Base-by-base conservation (phyloP, 2,113 vertebrate genomes). In the Cynoglossus semilaevis region DNA sequence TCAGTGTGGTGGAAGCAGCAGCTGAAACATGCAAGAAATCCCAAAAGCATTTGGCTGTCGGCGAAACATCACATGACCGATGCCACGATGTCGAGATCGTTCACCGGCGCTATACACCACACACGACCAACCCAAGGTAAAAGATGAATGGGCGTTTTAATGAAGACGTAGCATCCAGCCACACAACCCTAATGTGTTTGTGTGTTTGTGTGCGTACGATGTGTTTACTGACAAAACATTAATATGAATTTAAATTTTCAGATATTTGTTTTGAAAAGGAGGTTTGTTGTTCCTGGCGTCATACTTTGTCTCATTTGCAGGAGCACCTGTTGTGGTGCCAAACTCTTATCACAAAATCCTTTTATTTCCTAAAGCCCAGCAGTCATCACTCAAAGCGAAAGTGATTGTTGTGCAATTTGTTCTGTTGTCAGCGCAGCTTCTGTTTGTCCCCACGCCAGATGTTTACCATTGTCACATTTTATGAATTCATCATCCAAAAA, bases 101-200 rank as follows among this genome's bases (percentile, higher is more conserved):
- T 50, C 45, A 12, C 44, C 37, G 15, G 3, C n/a, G 34, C 51
- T 11, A 50, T 72, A 29, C 63, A 59, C 57, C 38, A 67, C 17
- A 41, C 43, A 47, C 47, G 60, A 29, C 58, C 40, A 56, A 64
- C 56, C 37, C 40, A 15, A 42, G 48, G 18, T 53, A 53, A 45
- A 68, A 74, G 67, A 74, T 74, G 43, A 68, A 74, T 66, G 36
- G 46, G 15, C 19, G 41, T 74, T 66, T 58, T 57, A 63, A 74
- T 63, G 56, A 62, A 62, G 61, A 70, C 41, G n/a, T 51, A 37
- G 44, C 35, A 52, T 17, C 18, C 36, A 49, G 52, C 5, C 66
- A 44, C 22, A 37, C 22, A 60, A 44, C 54, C 54, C 34, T 48
- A 37, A 72, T 36, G 47, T 51, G 29, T 29, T 9, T 50, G 2